Evolutionary conservation across 1,140 invertebrate species (phyloP).

Genomic region (Rhagoletis pomonella): DNA sequence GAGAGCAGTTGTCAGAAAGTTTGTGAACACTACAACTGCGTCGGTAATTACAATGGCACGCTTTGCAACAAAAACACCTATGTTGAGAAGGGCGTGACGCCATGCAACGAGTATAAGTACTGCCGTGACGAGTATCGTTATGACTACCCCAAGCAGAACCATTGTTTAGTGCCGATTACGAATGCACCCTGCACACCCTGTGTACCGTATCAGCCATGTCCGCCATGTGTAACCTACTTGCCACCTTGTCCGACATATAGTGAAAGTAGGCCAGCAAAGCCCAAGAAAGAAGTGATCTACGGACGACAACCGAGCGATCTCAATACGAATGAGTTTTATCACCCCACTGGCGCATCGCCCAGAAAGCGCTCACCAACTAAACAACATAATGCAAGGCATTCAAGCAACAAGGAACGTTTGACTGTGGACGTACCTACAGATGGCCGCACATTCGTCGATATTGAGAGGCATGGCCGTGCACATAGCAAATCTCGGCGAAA

Average conservation of each 20-base stretch:
- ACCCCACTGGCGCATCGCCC: not conserved
- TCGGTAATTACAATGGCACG: constrained; percentile 39
- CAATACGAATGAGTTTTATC: constrained; percentile 54
- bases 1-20: constrained; percentile 13
- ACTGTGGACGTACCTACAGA: constrained; percentile 21
- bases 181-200: not conserved
- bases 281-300: not conserved
- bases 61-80: constrained; percentile 42
- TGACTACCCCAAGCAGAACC: constrained; percentile 5
- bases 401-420: constrained; percentile 21
- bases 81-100: not conserved
- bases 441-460: constrained; percentile 19
- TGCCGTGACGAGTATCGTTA: constrained; percentile 53
- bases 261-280: not conserved
- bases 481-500: constrained; percentile 7
- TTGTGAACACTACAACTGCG: constrained; percentile 11
- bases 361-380: not conserved
- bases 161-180: not conserved
- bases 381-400: not conserved
- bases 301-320: constrained; percentile 49
- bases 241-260: not conserved
- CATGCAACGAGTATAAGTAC: constrained; percentile 44
- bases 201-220: not conserved
- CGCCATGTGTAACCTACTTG: not conserved
- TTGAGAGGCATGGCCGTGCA: not conserved